phyloP scores from a whole-genome alignment of 1,140 invertebrate species.

The Phenacoccus solenopsis region DNA sequence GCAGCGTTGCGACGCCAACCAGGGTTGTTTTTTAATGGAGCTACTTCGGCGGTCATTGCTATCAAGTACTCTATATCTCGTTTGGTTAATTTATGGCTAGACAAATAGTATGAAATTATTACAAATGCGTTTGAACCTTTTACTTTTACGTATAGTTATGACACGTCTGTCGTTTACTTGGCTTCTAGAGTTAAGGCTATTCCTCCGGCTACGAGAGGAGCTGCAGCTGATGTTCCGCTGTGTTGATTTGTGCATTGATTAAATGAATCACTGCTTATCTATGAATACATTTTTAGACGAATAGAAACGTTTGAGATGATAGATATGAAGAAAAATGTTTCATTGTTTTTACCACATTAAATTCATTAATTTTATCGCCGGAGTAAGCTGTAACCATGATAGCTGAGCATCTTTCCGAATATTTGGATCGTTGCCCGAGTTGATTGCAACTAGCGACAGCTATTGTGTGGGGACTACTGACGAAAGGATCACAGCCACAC shows the following conservation, averaged over 20 bases:
- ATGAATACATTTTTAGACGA: constrained; percentile 3
- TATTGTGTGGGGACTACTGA: constrained; percentile 73
- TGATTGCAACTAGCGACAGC: constrained; percentile 77
- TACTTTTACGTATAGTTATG: not conserved
- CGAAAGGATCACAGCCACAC: constrained; percentile 85
- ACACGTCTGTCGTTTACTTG: constrained; percentile 45
- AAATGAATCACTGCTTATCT: constrained; percentile 64
- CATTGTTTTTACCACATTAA: constrained; percentile 55
- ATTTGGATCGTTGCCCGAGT: constrained; percentile 69
- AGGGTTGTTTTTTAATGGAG: constrained; percentile 46
- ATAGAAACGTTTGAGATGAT: no score
- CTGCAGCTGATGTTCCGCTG: constrained; percentile 73
- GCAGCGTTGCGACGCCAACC: constrained; percentile 63
- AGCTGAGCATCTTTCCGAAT: constrained; percentile 77
- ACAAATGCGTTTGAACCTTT: no score
- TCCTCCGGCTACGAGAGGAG: constrained; percentile 73
- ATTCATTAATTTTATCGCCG: constrained; percentile 68
- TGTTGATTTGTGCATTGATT: constrained; percentile 64
- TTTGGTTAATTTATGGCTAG: constrained; percentile 71
- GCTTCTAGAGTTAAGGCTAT: constrained; percentile 68
- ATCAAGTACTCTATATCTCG: constrained; percentile 81
- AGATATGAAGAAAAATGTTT: no score
- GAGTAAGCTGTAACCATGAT: constrained; percentile 82
- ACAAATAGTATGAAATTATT: constrained; percentile 25
- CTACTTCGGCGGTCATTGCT: constrained; percentile 65